phyloP scores from a whole-genome alignment of 2,113 vertebrate species.

The Alethe diademata region DNA sequence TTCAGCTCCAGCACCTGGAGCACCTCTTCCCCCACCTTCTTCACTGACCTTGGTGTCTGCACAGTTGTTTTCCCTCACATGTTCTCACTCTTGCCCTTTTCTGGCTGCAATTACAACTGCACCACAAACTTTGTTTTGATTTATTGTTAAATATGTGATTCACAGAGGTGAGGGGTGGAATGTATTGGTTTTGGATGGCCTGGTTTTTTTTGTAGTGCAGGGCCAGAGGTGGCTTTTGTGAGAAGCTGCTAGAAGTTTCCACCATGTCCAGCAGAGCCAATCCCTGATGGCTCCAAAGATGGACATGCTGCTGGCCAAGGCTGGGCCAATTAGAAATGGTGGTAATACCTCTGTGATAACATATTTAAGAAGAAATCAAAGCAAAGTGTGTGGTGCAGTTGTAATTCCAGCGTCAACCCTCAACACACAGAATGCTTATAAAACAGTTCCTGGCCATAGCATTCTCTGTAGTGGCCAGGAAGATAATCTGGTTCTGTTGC shows the following conservation, averaged over 20 bases:
- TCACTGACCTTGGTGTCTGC: background rate
- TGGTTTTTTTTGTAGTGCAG: background rate
- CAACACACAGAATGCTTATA: background rate
- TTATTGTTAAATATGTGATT: background rate
- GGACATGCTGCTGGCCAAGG: background rate
- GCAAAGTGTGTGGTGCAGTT: background rate
- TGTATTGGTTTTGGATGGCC: background rate
- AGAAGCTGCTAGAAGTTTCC: background rate
- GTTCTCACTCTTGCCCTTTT: background rate
- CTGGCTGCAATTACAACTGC: background rate
- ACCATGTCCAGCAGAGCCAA: background rate
- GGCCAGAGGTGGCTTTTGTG: background rate
- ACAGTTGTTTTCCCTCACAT: background rate
- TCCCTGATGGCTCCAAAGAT: background rate
- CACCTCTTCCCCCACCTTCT: background rate
- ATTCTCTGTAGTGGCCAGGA: background rate
- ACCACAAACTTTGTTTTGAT: background rate
- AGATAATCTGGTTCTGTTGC: background rate
- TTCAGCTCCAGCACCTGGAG: background rate
- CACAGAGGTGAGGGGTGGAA: background rate
- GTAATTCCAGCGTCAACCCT: background rate
- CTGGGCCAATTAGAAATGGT: background rate
- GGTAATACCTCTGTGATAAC: background rate
- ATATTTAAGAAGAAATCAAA: background rate
- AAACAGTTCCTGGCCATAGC: background rate